phyloP scores from a whole-genome alignment of 2,888 invertebrate genomes.

The Lasioglossum zephyrum region DNA sequence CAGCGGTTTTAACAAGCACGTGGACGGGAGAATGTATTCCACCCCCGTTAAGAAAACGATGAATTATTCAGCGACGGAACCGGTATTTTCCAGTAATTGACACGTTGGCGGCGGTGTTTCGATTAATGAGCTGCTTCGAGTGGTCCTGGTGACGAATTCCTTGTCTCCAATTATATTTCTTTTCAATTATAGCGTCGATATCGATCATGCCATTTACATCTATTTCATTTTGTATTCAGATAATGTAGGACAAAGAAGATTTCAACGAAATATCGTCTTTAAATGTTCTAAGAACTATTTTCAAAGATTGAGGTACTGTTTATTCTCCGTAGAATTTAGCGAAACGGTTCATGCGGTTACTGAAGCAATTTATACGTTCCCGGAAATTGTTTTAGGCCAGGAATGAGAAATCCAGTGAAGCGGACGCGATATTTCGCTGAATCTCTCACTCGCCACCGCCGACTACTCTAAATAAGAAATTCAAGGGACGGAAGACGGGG shows the following conservation, averaged over 20 bases:
- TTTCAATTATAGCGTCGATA: background rate
- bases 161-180: background rate
- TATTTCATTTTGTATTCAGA: background rate
- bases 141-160: background rate
- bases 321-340: no score
- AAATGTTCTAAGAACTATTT: no score
- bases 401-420: background rate
- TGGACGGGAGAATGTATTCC: background rate
- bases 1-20: background rate
- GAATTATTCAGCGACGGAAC: background rate
- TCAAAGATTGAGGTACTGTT: no score
- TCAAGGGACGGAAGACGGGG: background rate
- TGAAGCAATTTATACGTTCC: background rate
- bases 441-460: background rate
- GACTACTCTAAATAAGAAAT: background rate
- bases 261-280: no score
- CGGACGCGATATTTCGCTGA: background rate
- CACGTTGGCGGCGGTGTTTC: background rate
- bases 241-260: background rate
- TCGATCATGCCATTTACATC: background rate
- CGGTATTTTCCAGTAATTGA: constrained; percentile 8
- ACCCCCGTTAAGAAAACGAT: constrained; percentile 14
- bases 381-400: background rate
- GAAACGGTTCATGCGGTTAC: no score
- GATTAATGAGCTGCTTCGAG: background rate